Conservation (phyloP, 2,113 vertebrate species). For the Scomber colias region DNA sequence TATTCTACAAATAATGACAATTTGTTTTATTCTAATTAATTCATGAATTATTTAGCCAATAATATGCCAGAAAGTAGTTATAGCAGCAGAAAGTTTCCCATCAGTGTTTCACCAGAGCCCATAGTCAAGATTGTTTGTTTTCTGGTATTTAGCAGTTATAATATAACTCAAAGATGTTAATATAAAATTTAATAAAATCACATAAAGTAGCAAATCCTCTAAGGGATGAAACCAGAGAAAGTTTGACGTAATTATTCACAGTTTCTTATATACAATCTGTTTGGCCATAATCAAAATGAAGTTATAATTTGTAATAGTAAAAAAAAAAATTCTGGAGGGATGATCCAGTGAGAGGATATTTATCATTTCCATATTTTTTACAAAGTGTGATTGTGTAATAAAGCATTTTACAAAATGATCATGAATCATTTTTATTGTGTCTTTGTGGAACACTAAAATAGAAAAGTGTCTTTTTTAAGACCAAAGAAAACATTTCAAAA, state of each 20-base stretch:
- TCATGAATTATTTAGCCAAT: background rate
- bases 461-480: conserved; percentile 41
- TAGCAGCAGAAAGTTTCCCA: background rate
- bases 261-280: no score
- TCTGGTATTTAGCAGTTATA: background rate
- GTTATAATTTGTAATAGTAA: no score
- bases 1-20: background rate
- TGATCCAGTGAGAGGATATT: background rate
- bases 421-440: conserved; percentile 59
- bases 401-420: conserved; percentile 8
- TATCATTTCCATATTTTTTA: background rate
- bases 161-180: background rate
- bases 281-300: no score
- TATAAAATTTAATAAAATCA: background rate
- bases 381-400: conserved; percentile 11
- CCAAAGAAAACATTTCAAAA: conserved; percentile 39
- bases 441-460: conserved; percentile 63
- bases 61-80: background rate
- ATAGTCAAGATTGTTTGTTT: background rate
- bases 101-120: no score
- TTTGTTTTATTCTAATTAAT: background rate
- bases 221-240: background rate
- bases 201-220: background rate
- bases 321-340: background rate
- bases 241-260: background rate